Base-by-base conservation (phyloP, 2,113 vertebrate species). In the Dipodomys spectabilis region DNA sequence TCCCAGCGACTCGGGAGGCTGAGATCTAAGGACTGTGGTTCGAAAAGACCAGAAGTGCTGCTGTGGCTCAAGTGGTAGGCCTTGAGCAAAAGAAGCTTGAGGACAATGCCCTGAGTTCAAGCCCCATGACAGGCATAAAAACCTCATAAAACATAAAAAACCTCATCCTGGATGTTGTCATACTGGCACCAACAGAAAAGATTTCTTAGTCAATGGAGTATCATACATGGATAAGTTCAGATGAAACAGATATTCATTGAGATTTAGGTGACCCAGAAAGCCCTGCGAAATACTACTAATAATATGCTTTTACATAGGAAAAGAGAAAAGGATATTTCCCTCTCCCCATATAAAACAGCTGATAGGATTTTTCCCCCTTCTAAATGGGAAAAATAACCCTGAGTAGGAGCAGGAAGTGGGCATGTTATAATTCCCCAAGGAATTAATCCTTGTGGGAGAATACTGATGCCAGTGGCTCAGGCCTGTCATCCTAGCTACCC, bases 241-340 rank as follows among this genome's bases (percentile, higher is more conserved):
- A 57, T 13, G 15, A 11, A 92, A 95, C 3, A 92, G 78, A 92
- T 35, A 89, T 25, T 44, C 0, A 1, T 49, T 81, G 69, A 94
- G 69, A 27, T 93, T 89, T 90, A 88, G 19, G 10, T 92, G 90
- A 94, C 96, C 92, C 88, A 94, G 88, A 93, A 93, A 83, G 65
- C 77, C 74, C 65, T 83, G 79, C 65, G 82, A 62, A 86, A 35
- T 16, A 18, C 53, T 57, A 57, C 12, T 57, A 57, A 57, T 57
- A 85, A 93, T 11, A 53, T 0, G 2, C 6, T 64, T 87, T 92
- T 30, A 87, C 45, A 53, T 9, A 67, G 86, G 6, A 18, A 28
- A 30, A 45, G 28, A 27, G 39, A 73, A 71, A 69, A 0, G n/a
- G 74, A 79, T 13, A 57, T 57, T 57, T 57, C 18, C 64, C 86